phyloP scores from a whole-genome alignment of 2,888 invertebrate species.

The Cosmia trapezina region DNA sequence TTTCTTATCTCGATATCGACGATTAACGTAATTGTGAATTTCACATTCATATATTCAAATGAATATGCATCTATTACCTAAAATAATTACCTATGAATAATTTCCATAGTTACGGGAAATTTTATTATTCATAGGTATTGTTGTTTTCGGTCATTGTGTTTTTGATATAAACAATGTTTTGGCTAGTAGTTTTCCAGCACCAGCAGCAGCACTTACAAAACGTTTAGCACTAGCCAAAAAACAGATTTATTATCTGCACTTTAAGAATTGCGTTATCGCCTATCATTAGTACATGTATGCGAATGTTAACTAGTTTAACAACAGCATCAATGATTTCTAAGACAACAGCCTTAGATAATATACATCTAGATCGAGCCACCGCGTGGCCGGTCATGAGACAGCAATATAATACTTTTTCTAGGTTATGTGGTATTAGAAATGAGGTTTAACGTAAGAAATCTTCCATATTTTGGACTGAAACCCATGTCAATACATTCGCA shows the following conservation, averaged over 20 bases:
- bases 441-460: too few species aligned
- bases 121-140: too few species aligned
- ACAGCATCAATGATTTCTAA: neutral
- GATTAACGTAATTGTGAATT: neutral
- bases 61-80: neutral
- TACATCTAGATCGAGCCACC: too few species aligned
- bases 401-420: too few species aligned
- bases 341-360: too few species aligned
- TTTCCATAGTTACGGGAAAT: too few species aligned
- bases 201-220: neutral
- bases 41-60: neutral
- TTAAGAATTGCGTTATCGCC: neutral
- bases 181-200: slow-evolving; percentile 23
- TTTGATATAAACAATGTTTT: slow-evolving; percentile 10
- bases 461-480: too few species aligned
- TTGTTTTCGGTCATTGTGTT: neutral
- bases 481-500: too few species aligned
- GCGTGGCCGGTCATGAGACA: too few species aligned
- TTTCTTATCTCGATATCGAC: neutral
- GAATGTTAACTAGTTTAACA: neutral
- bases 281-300: neutral
- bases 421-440: too few species aligned
- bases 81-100: slow-evolving; percentile 6
- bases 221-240: neutral
- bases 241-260: neutral